Percentiles rank a stretch among this genome's conserved stretches.
Conservation (phyloP, 2,113 vertebrate species). For the Atlantisia rogersi region DNA sequence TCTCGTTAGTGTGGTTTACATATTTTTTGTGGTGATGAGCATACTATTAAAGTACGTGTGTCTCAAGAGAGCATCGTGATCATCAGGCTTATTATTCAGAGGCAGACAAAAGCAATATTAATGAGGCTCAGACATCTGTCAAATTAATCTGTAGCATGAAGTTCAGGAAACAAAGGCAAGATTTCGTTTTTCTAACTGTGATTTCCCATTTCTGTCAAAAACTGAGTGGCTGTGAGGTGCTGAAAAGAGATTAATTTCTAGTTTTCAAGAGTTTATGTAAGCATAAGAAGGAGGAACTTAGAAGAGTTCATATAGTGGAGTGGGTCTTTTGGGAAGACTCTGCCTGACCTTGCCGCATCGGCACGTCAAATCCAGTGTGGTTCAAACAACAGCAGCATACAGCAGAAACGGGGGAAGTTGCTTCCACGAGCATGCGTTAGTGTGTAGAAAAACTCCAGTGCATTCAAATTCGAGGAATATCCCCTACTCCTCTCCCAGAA, state of each 20-base stretch:
- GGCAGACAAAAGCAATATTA: conserved; percentile 36
- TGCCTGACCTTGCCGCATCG: neutral
- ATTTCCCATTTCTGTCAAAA: conserved; percentile 54
- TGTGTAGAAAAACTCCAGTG: fast-evolving
- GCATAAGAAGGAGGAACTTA: neutral
- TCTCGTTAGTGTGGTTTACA: neutral
- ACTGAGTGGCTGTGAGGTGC: neutral
- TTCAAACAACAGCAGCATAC: neutral
- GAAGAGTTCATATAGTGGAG: neutral
- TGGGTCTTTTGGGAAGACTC: neutral
- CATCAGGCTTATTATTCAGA: conserved; percentile 23
- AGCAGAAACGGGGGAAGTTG: neutral
- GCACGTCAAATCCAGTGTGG: neutral
- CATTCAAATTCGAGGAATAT: neutral
- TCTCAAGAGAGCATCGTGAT: neutral
- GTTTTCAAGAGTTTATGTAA: neutral
- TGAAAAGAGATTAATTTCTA: neutral
- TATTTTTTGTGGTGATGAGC: neutral
- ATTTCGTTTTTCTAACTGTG: conserved; percentile 18
- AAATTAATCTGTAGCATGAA: conserved; percentile 29
- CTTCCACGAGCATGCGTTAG: neutral
- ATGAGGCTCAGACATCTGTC: conserved; percentile 42
- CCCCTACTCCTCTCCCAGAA: neutral
- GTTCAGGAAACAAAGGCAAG: neutral
- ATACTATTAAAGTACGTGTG: neutral